phyloP scores from a whole-genome alignment of 2,797 vertebrate genomes.

The Cygnus olor region DNA sequence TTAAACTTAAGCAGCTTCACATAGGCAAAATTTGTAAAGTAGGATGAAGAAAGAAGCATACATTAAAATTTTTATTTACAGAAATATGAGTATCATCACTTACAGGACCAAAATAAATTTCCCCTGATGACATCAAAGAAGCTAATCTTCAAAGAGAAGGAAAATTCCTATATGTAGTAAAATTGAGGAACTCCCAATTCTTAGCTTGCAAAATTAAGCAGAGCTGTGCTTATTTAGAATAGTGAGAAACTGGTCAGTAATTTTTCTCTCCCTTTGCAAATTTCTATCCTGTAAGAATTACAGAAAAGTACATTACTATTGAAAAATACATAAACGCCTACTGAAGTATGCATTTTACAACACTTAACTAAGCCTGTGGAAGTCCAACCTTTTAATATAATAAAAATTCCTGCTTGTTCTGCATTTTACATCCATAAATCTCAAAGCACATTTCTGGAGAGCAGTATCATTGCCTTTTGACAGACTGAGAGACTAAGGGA shows the following conservation, averaged over 20 bases:
- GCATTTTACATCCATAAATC: constrained; percentile 31
- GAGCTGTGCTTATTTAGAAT: neutral
- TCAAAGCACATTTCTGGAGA: neutral
- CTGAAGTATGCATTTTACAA: neutral
- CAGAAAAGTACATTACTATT: neutral
- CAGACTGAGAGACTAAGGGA: neutral
- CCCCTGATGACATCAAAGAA: constrained; percentile 30
- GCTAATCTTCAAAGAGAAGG: neutral
- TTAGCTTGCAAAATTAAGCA: neutral
- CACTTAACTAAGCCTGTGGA: constrained; percentile 24
- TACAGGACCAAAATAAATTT: neutral
- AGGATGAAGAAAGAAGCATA: neutral
- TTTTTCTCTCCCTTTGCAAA: neutral
- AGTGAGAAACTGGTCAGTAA: neutral
- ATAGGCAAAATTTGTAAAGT: neutral
- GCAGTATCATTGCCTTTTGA: constrained; percentile 3
- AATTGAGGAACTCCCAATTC: neutral
- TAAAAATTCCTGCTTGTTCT: constrained; percentile 12
- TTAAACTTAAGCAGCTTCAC: constrained; percentile 15
- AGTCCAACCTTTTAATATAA: constrained; percentile 22
- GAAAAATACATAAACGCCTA: neutral
- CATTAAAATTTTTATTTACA: constrained; percentile 10
- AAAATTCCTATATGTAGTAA: neutral
- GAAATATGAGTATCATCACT: neutral
- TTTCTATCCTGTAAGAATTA: neutral